phyloP scores from a whole-genome alignment of 2,113 vertebrate genomes.

The Semnornis frantzii region DNA sequence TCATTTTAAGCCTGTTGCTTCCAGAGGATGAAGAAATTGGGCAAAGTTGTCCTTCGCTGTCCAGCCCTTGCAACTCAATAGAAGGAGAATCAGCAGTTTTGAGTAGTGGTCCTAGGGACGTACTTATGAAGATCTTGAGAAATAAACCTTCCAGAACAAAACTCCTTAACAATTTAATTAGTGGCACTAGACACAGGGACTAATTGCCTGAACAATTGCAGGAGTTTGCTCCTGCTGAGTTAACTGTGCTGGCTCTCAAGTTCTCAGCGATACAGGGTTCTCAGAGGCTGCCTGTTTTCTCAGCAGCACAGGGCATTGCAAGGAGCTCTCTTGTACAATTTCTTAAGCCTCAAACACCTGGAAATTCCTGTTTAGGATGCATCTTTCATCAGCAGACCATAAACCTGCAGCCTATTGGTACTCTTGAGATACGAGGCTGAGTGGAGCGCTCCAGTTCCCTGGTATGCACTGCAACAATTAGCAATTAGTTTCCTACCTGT shows the following conservation, averaged over 20 bases:
- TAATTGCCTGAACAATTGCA: neutral
- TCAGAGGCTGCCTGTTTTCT: neutral
- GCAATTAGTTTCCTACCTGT: conserved; percentile 47
- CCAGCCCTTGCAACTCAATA: neutral
- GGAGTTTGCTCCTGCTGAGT: neutral
- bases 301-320: neutral
- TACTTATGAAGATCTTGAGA: neutral
- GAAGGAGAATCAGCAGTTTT: neutral
- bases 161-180: neutral
- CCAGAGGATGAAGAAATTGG: neutral
- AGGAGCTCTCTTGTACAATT: neutral
- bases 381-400: neutral
- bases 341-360: neutral
- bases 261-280: rapidly evolving
- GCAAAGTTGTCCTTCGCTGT: neutral
- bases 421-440: neutral
- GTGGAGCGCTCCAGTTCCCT: neutral
- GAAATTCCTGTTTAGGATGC: neutral
- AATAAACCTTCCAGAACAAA: neutral
- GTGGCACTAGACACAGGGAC: rapidly evolving
- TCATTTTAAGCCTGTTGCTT: neutral
- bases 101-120: neutral
- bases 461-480: neutral
- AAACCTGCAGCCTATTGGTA: neutral
- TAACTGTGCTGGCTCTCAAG: neutral